Evolutionary conservation across 2,797 vertebrate genomes (phyloP).

Genomic region (Morus bassanus): DNA sequence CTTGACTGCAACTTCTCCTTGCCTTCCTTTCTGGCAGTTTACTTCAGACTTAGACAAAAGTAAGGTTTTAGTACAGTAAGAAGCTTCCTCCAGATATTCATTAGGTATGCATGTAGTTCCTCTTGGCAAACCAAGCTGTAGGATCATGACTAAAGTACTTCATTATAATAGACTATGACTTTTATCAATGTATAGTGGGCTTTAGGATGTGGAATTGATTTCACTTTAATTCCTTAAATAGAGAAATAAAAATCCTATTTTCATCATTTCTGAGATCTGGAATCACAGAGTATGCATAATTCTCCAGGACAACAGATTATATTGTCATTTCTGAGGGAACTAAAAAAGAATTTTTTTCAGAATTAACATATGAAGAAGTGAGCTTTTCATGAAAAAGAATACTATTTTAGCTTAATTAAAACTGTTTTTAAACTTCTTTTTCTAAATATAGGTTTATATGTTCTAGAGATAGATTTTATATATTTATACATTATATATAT

Average conservation of each 20-base stretch:
- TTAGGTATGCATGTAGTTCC: not conserved
- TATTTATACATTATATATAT: not conserved
- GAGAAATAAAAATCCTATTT: not conserved
- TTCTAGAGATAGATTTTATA: not conserved
- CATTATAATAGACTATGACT: not conserved
- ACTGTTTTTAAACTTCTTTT: not conserved
- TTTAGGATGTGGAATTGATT: not conserved
- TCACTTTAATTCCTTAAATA: not conserved
- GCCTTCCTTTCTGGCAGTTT: not conserved
- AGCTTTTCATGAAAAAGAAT: not conserved
- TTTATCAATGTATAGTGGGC: not conserved
- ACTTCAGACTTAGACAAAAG: not conserved
- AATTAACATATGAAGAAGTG: not conserved
- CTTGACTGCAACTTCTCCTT: not conserved
- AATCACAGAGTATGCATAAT: not conserved
- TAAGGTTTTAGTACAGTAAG: not conserved
- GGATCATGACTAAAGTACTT: not conserved
- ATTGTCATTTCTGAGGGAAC: not conserved
- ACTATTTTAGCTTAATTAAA: not conserved
- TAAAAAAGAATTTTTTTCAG: not conserved
- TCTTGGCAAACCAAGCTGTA: not conserved
- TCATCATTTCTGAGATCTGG: not conserved
- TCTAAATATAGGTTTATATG: not conserved
- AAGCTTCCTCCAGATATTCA: not conserved
- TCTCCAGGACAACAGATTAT: not conserved